A percentile compares a stretch with the other conserved stretches of the same genome.
These are phyloP conservation scores for Machaerirhynchus nigripectus DNA, from an alignment of 2,113 vertebrate species.

Conservation along the genomic window DNA sequence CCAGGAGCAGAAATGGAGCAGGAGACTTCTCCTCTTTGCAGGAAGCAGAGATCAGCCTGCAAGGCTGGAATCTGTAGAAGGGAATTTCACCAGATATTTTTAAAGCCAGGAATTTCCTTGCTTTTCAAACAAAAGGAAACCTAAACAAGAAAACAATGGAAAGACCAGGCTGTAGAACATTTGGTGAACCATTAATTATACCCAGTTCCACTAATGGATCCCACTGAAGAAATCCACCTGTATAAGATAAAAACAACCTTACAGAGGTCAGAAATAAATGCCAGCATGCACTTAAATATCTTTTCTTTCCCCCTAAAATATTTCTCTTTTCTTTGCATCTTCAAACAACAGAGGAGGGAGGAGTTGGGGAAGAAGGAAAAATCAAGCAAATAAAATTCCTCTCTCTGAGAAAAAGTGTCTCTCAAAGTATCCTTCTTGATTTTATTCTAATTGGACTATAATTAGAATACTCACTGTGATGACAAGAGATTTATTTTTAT, in stretches of 20 bases:
- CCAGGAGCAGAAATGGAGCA: neutral
- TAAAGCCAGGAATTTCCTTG: neutral
- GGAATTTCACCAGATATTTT: neutral
- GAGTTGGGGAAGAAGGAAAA: neutral
- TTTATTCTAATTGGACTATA: neutral
- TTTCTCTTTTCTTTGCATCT: neutral
- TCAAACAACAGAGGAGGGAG: neutral
- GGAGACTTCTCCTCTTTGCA: neutral
- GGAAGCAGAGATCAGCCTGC: neutral
- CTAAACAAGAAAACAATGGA: neutral
- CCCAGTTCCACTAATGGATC: neutral
- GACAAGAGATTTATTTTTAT: neutral
- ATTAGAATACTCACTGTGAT: neutral
- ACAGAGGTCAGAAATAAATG: neutral
- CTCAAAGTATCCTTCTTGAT: neutral
- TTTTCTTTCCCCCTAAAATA: accelerated
- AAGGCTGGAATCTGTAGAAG: neutral
- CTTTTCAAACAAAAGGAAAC: neutral
- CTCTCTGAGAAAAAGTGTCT: neutral
- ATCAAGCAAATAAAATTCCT: neutral
- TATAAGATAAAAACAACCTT: neutral
- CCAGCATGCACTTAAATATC: neutral
- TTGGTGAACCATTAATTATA: neutral
- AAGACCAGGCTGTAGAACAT: neutral
- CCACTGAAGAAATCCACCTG: neutral